These are phyloP conservation scores for Neodiprion virginianus DNA, from an alignment of 1,140 invertebrate genomes.

Conservation along the genomic window DNA sequence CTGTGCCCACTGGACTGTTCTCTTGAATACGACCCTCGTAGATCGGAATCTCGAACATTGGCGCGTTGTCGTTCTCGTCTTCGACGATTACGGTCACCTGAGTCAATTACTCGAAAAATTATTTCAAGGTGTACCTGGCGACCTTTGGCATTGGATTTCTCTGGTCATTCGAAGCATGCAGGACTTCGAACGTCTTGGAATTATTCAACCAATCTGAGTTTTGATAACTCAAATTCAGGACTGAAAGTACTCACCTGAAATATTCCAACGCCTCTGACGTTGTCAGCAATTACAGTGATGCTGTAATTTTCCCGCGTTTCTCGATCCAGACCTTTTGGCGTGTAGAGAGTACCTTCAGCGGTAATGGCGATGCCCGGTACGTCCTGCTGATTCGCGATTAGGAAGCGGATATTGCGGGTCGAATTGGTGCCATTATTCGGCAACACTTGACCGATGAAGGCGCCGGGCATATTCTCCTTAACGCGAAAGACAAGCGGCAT, in stretches of 20 bases:
- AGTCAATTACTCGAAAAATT: conserved; percentile 10
- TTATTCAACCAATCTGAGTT: background rate
- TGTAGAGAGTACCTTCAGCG: conserved; percentile 80
- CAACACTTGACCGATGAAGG: conserved; percentile 77
- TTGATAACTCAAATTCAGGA: background rate
- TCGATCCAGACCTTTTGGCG: conserved; percentile 76
- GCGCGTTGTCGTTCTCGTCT: conserved; percentile 92
- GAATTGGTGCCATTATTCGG: conserved; percentile 64
- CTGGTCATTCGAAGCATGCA: background rate
- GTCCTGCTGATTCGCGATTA: conserved; percentile 82
- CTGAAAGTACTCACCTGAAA: conserved; percentile 65
- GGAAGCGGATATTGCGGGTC: conserved; percentile 65
- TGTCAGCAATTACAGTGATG: conserved; percentile 82
- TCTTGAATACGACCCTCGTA: conserved; percentile 85
- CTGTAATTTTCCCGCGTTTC: conserved; percentile 77
- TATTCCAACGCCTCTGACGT: conserved; percentile 72
- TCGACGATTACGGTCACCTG: conserved; percentile 78
- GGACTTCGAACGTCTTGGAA: background rate
- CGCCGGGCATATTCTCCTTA: conserved; percentile 78
- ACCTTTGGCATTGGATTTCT: background rate
- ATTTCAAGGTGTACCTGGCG: too few relatives aligned
- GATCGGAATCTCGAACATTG: conserved; percentile 72
- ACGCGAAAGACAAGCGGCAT: conserved; percentile 77
- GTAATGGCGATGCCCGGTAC: conserved; percentile 79
- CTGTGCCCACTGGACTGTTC: conserved; percentile 76